Evolutionary conservation across 2,113 vertebrate species (phyloP).

Genomic region (Columba livia): DNA sequence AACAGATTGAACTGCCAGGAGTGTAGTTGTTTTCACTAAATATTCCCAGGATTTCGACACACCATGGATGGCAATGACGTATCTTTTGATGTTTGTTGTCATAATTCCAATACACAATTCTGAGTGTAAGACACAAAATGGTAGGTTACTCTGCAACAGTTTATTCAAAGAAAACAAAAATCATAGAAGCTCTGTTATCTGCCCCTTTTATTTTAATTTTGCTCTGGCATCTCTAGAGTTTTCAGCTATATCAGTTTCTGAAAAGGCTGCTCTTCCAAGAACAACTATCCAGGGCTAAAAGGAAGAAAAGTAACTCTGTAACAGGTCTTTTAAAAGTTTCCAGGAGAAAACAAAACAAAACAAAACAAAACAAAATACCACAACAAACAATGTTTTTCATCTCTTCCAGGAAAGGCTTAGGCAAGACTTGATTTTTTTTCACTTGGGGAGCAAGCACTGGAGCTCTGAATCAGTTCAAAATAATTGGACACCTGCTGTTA

Average conservation of each 20-base stretch:
- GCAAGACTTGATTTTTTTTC: neutral
- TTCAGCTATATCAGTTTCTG: neutral
- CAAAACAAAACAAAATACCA: no score
- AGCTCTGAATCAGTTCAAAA: neutral
- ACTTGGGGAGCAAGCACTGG: neutral
- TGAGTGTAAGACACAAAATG: neutral
- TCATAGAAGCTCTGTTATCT: neutral
- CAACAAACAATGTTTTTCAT: neutral
- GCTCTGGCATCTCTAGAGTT: neutral
- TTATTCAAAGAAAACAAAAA: neutral
- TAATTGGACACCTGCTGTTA: neutral
- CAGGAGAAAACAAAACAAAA: neutral
- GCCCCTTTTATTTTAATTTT: neutral
- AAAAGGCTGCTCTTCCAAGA: neutral
- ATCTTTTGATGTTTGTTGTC: slow-evolving; percentile 1
- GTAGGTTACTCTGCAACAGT: neutral
- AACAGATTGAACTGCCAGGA: slow-evolving; percentile 7
- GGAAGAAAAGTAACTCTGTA: neutral
- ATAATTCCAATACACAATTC: neutral
- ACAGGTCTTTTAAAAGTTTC: neutral
- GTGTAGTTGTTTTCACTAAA: slow-evolving; percentile 26
- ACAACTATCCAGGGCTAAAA: neutral
- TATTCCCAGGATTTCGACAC: slow-evolving; percentile 26
- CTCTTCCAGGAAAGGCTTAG: neutral
- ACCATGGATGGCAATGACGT: neutral